Evolutionary conservation across 2,888 invertebrate genomes (phyloP).

Genomic region (Drosophila limbata): DNA sequence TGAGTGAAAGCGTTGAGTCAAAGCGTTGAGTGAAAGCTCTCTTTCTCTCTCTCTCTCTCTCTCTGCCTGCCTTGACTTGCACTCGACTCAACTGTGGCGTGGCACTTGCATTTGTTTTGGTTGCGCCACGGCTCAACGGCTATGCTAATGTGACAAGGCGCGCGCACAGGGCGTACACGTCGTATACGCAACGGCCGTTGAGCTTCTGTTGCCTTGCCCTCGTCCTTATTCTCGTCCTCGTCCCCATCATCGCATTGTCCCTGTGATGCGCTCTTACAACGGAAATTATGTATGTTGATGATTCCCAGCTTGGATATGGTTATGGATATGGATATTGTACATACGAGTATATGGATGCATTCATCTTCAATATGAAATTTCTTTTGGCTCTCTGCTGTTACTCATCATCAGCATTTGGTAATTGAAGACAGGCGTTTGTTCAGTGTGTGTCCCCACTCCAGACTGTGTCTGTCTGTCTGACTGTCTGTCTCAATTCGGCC

Average conservation of each 20-base stretch:
- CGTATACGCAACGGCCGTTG: conserved; percentile 39
- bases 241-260: conserved; percentile 24
- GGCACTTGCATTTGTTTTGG: conserved; percentile 68
- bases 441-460: not conserved
- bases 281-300: conserved; percentile 77
- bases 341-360: conserved; percentile 37
- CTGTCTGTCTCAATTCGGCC: not conserved
- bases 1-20: conserved; percentile 52
- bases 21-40: conserved; percentile 71
- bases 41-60: not conserved
- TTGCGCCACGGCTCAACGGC: conserved; percentile 30
- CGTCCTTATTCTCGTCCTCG: not conserved
- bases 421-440: conserved; percentile 52
- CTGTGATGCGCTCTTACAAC: conserved; percentile 44
- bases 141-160: conserved; percentile 43
- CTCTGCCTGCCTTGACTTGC: not conserved
- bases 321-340: conserved; percentile 30
- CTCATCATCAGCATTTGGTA: conserved; percentile 72
- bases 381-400: conserved; percentile 36
- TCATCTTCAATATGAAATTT: conserved; percentile 35
- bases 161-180: conserved; percentile 49
- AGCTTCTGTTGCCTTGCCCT: conserved; percentile 34
- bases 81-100: conserved; percentile 49
- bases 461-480: not conserved
- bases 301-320: conserved; percentile 33